Evolutionary conservation across 2,888 invertebrate species (phyloP).

Genomic region (Spisula solida): DNA sequence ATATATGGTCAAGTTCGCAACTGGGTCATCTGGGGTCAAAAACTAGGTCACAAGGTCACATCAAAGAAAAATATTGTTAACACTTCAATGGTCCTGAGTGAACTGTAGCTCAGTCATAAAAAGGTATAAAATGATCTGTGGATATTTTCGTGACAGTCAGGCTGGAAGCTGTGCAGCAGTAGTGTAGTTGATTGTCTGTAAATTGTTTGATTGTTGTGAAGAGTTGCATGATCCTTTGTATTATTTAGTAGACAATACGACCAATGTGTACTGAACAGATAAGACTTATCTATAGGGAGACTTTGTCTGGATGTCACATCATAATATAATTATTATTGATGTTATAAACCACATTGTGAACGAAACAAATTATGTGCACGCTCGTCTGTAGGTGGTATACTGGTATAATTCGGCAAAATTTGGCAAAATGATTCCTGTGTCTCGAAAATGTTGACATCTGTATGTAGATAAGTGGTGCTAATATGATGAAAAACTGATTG

Average conservation of each 20-base stretch:
- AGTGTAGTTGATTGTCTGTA: too few relatives aligned
- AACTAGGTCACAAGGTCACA: too few relatives aligned
- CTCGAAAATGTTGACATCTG: too few relatives aligned
- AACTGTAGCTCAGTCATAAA: too few relatives aligned
- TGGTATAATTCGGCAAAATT: not conserved
- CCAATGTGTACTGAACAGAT: not conserved
- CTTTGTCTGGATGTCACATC: not conserved
- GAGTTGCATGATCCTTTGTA: not conserved
- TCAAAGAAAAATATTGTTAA: too few relatives aligned
- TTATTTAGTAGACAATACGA: not conserved
- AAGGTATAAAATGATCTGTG: too few relatives aligned
- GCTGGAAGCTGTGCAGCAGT: too few relatives aligned
- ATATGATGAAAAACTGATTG: not conserved
- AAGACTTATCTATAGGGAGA: not conserved
- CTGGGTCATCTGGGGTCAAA: too few relatives aligned
- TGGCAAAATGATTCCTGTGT: not conserved
- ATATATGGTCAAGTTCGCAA: too few relatives aligned
- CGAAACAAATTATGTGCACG: not conserved
- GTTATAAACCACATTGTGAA: not conserved
- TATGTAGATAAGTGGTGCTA: not conserved
- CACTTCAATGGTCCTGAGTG: too few relatives aligned
- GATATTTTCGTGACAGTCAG: too few relatives aligned
- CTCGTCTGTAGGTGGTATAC: not conserved
- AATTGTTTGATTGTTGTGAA: too few relatives aligned
- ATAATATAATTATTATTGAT: not conserved